These are phyloP conservation scores for Merluccius polli DNA, from an alignment of 2,797 vertebrate genomes.

Conservation along the genomic window DNA sequence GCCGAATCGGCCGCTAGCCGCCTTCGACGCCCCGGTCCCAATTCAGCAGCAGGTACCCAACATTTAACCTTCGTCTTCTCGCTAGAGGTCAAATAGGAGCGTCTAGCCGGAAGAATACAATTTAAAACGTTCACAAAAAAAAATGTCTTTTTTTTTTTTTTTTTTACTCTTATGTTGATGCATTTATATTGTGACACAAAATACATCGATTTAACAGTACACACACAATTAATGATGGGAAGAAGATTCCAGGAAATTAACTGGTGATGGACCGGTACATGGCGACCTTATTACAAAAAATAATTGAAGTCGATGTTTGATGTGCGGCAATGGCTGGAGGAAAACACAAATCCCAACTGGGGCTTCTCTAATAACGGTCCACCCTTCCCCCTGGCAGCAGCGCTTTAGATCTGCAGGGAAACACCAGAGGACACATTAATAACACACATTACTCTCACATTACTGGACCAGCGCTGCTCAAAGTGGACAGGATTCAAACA, in stretches of 20 bases:
- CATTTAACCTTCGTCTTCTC: conserved; percentile 7
- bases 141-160: conserved; percentile 1
- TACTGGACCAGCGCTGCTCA: background rate
- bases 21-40: conserved; percentile 24
- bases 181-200: conserved; percentile 32
- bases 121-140: conserved; percentile 26
- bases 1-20: conserved; percentile 30
- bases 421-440: background rate
- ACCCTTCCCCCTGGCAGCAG: conserved; percentile 42
- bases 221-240: conserved; percentile 26
- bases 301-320: conserved; percentile 17
- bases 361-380: conserved; percentile 55
- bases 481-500: background rate
- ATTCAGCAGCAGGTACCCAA: conserved; percentile 10
- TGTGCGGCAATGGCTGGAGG: conserved; percentile 38
- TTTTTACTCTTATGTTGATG: conserved; percentile 23
- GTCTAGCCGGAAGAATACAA: background rate
- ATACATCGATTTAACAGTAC: conserved; percentile 33
- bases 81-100: conserved; percentile 10
- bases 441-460: background rate
- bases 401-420: conserved; percentile 56
- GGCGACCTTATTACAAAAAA: conserved; percentile 57
- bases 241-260: conserved; percentile 35
- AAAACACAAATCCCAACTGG: conserved; percentile 1
- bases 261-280: conserved; percentile 45